Conservation (phyloP, 2,113 vertebrate genomes). For the Heloderma charlesbogerti region DNA sequence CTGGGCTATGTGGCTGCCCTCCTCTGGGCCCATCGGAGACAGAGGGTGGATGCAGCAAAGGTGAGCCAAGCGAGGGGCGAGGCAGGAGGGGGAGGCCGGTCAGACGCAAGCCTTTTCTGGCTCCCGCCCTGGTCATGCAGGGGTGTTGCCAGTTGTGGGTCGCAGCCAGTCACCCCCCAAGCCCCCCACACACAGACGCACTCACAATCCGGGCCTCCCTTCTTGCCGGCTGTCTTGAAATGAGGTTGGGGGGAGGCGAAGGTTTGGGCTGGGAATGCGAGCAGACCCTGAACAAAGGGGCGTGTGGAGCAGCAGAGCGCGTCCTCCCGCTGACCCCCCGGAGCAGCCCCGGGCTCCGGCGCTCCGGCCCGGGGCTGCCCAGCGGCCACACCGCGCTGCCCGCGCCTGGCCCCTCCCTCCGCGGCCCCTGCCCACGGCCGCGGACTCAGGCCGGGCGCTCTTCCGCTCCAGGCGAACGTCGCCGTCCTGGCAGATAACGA, state of each 20-base stretch:
- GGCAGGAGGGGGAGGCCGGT: background rate
- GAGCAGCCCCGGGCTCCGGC: no score
- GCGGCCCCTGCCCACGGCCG: no score
- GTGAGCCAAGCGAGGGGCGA: constrained; percentile 60
- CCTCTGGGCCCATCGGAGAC: constrained; percentile 82
- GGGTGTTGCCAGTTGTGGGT: background rate
- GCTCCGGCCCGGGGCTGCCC: no score
- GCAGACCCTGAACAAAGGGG: no score
- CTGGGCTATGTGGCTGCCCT: constrained; percentile 78
- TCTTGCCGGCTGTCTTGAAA: background rate
- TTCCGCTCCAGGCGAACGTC: constrained; percentile 79
- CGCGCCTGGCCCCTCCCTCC: no score
- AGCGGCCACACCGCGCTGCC: no score
- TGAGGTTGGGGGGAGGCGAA: background rate
- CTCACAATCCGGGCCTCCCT: background rate
- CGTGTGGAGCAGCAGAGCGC: no score
- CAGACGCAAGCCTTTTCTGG: no score
- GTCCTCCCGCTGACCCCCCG: no score
- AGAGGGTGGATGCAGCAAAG: constrained; percentile 78
- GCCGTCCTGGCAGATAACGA: constrained; percentile 84
- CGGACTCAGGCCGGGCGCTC: background rate
- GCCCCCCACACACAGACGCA: no score
- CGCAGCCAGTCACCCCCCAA: background rate
- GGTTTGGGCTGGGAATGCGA: background rate
- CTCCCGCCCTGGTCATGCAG: no score